These are phyloP conservation scores for Myrmophylax atrothorax DNA, from an alignment of 2,113 vertebrate species.

Conservation along the genomic window DNA sequence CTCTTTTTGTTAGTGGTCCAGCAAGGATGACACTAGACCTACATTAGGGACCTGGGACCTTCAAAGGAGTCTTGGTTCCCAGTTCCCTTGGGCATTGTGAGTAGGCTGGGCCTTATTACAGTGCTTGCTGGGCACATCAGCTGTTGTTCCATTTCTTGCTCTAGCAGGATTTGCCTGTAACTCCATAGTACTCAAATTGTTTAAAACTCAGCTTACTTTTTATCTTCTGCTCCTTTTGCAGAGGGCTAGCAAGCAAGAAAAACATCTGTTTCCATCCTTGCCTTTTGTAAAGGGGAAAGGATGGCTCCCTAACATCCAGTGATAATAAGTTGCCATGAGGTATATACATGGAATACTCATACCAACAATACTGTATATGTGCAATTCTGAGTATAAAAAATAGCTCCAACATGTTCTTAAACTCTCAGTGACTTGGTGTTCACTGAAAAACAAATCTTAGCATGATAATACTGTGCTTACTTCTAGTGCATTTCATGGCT, in stretches of 20 bases:
- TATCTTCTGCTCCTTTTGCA: not conserved
- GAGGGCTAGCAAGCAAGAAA: not conserved
- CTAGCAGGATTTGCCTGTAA: not conserved
- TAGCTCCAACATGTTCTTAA: not conserved
- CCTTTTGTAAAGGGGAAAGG: not conserved
- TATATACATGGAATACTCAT: not conserved
- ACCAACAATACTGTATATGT: not conserved
- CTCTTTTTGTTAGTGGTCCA: not conserved
- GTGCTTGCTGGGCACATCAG: not conserved
- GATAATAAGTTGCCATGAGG: not conserved
- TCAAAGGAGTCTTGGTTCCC: not conserved
- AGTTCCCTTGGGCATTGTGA: not conserved
- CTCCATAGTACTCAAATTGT: not conserved
- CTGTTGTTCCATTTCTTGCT: not conserved
- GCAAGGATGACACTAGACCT: not conserved
- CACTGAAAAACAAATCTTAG: not conserved
- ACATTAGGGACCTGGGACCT: not conserved
- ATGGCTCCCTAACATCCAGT: not conserved
- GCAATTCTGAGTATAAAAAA: not conserved
- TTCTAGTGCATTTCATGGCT: constrained; percentile 5
- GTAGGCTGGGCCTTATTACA: not conserved
- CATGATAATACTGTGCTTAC: not conserved
- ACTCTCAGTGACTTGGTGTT: not conserved
- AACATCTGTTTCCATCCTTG: not conserved
- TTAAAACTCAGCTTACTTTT: not conserved